Percentiles rank a stretch among this genome's conserved stretches.
Conservation (phyloP, 1,140 invertebrate genomes). For the Lepidurus apus region DNA sequence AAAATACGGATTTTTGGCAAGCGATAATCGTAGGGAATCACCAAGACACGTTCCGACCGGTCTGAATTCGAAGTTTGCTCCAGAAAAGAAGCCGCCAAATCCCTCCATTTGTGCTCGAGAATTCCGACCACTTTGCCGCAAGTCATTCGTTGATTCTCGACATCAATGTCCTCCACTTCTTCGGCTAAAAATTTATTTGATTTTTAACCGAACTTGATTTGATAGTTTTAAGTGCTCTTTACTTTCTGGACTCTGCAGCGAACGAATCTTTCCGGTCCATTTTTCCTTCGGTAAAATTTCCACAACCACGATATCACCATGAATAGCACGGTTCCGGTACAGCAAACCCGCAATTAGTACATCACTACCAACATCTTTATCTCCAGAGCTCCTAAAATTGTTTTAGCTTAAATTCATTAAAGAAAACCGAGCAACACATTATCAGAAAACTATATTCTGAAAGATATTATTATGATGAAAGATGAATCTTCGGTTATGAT, state of each 20-base stretch:
- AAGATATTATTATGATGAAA: not conserved
- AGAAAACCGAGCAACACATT: not conserved
- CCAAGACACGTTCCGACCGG: not conserved
- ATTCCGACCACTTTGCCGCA: not conserved
- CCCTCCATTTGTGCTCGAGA: not conserved
- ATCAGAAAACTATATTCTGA: not conserved
- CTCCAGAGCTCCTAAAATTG: not conserved
- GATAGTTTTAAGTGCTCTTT: not conserved
- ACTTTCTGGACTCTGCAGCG: not conserved
- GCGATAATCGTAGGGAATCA: not conserved
- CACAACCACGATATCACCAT: conserved; percentile 75
- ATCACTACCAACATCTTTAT: conserved; percentile 58
- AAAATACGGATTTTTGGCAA: conserved; percentile 3
- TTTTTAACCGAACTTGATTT: not conserved
- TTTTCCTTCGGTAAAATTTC: conserved; percentile 43
- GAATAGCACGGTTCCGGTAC: conserved; percentile 71
- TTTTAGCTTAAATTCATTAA: not conserved
- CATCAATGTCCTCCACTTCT: not conserved
- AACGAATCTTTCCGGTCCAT: not conserved
- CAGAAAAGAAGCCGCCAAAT: not conserved
- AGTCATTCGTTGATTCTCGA: not conserved
- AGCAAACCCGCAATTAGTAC: conserved; percentile 62
- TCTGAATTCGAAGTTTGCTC: not conserved
- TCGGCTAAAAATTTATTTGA: not conserved
- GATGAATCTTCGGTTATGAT: too few species aligned